These are phyloP conservation scores for Julus scandinavius DNA, from an alignment of 2,888 invertebrate species.

Conservation along the genomic window DNA sequence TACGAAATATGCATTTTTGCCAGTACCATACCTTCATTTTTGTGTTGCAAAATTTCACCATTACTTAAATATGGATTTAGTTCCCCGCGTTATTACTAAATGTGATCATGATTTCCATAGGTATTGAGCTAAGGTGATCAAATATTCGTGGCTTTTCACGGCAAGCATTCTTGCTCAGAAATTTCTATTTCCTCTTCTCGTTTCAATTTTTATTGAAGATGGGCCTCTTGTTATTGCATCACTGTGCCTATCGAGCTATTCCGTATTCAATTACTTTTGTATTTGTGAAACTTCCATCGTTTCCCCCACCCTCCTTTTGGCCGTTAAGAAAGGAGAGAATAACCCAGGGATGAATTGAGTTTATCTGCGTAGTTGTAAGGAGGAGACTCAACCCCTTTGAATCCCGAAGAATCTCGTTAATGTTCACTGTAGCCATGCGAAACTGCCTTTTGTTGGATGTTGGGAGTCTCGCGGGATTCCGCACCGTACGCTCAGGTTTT, in stretches of 20 bases:
- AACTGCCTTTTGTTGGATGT: background rate
- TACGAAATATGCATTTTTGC: too few species aligned
- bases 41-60: background rate
- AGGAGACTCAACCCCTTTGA: background rate
- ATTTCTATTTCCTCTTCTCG: background rate
- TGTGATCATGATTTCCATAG: background rate
- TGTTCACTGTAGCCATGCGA: background rate
- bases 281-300: background rate
- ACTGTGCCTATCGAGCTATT: background rate
- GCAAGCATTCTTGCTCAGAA: too few species aligned
- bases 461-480: background rate
- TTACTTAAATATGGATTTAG: too few species aligned
- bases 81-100: too few species aligned
- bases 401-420: slow-evolving; percentile 14
- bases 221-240: background rate
- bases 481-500: background rate
- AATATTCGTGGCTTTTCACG: background rate
- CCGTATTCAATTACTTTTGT: background rate
- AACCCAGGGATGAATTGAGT: background rate
- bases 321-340: background rate
- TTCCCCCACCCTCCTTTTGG: background rate
- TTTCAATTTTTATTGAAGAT: background rate
- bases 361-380: background rate
- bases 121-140: background rate
- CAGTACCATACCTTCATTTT: too few species aligned